phyloP scores from a whole-genome alignment of 2,797 vertebrate species.

The Tiaroga cobitis region DNA sequence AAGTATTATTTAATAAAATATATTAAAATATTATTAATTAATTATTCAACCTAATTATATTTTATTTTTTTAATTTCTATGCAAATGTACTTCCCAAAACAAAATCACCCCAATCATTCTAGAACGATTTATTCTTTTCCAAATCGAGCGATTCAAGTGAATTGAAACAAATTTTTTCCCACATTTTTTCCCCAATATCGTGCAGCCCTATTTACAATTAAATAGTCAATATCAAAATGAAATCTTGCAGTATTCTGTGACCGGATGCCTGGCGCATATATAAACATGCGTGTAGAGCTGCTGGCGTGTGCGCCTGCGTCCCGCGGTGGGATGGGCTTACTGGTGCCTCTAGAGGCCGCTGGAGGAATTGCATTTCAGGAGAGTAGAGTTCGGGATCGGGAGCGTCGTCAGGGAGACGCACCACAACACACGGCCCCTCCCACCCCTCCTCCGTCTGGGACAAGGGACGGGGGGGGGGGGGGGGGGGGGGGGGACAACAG shows the following conservation, averaged over 20 bases:
- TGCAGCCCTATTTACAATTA: not conserved
- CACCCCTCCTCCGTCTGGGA: slow-evolving; percentile 63
- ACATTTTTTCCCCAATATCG: not conserved
- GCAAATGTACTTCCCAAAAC: not conserved
- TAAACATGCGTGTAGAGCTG: not conserved
- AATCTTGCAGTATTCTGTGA: not conserved
- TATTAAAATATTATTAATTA: too few relatives aligned
- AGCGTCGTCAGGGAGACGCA: slow-evolving; percentile 72
- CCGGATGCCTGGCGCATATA: slow-evolving; percentile 32
- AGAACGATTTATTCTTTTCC: too few relatives aligned
- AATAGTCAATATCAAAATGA: not conserved
- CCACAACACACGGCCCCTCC: slow-evolving; percentile 72
- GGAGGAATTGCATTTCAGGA: slow-evolving; percentile 73
- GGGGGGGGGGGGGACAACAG: slow-evolving; percentile 50
- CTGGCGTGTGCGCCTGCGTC: slow-evolving; percentile 60
- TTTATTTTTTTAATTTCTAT: too few relatives aligned
- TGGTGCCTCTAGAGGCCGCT: slow-evolving; percentile 79
- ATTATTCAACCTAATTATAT: too few relatives aligned
- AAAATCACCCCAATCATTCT: not conserved
- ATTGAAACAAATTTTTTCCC: not conserved
- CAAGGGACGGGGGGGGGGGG: not conserved
- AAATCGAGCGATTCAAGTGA: too few relatives aligned
- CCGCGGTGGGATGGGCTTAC: slow-evolving; percentile 71
- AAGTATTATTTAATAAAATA: too few relatives aligned
- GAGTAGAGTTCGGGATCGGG: slow-evolving; percentile 77